Base-by-base conservation (phyloP, 2,113 vertebrate genomes). In the Donacobius atricapilla region DNA sequence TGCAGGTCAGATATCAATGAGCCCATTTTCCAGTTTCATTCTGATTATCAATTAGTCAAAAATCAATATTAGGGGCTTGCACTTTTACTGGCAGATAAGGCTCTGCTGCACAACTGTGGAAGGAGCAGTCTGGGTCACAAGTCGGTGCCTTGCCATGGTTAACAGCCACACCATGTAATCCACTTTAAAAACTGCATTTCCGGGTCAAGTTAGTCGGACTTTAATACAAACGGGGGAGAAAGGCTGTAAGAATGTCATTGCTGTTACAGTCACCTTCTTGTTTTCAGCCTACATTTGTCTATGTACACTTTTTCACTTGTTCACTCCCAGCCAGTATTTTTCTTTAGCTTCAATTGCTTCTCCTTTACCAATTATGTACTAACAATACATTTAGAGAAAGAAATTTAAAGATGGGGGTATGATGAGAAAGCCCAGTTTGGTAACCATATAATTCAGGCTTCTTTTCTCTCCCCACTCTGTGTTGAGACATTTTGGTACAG, bases 21-120 rank as follows among this genome's bases (percentile, higher is more conserved):
- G 24, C 63, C 88, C 20, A 72, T 76, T 91, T 90, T 37, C 53
- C 16, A 54, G 66, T 75, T 95, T 76, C 17, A 45, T 90, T 77
- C 54, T 80, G 28, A 86, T 77, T 90, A 69, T 70, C 58, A 65
- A 35, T 86, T 89, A 87, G 47, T 75, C 31, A 97, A 89, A 95
- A 91, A 86, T 88, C 92, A 92, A 21, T 79, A 83, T 57, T 35
- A 61, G 0, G 2, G 53, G 33, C 48, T 91, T 93, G 69, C 53
- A 85, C 58, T 93, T 93, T 85, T 83, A 40, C 63, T 91, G 70
- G 57, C 0, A 1, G 48, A 37, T 79, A 64, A 78, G 40, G 33
- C 65, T 87, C 21, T 76, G 50, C 54, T 16, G 40, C n/a, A 44
- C 2, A 0, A 35, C 21, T 31, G 33, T 27, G 35, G 44, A 85